Conservation (phyloP, 1,140 invertebrate genomes). For the Platyscapa corneri region DNA sequence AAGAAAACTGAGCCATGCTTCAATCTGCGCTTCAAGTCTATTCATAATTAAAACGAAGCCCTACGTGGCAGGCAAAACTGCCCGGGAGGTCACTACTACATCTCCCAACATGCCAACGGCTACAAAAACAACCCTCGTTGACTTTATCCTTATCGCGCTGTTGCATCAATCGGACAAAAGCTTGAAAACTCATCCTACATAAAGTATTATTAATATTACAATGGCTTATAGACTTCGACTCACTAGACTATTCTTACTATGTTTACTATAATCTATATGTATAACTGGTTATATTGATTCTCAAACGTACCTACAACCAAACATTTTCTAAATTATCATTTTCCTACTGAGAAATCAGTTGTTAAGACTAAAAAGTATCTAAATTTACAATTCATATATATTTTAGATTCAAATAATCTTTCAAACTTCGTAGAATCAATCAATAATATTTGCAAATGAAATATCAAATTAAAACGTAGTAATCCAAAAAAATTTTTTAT, state of each 20-base stretch:
- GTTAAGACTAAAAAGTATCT: too few relatives aligned
- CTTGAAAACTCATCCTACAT: slow-evolving; percentile 9
- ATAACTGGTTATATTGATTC: too few relatives aligned
- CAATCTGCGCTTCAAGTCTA: slow-evolving; percentile 34
- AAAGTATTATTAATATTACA: slow-evolving; percentile 49
- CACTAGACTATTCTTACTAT: background rate
- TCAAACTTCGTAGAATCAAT: too few relatives aligned
- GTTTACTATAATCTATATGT: too few relatives aligned
- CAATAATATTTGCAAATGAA: too few relatives aligned
- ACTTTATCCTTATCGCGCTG: slow-evolving; percentile 1
- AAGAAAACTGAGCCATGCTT: background rate
- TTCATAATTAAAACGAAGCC: slow-evolving; percentile 49
- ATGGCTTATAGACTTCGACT: background rate
- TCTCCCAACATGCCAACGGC: background rate
- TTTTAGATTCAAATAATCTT: too few relatives aligned
- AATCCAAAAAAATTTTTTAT: too few relatives aligned
- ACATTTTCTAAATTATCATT: too few relatives aligned
- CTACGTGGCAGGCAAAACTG: background rate
- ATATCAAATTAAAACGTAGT: too few relatives aligned
- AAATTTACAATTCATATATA: too few relatives aligned
- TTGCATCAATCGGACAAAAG: slow-evolving; percentile 39
- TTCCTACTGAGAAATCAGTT: too few relatives aligned
- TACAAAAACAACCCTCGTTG: slow-evolving; percentile 32
- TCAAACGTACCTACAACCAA: too few relatives aligned
- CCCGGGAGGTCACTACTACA: background rate